Conservation (phyloP, 2,113 vertebrate species). For the Tetrao urogallus region DNA sequence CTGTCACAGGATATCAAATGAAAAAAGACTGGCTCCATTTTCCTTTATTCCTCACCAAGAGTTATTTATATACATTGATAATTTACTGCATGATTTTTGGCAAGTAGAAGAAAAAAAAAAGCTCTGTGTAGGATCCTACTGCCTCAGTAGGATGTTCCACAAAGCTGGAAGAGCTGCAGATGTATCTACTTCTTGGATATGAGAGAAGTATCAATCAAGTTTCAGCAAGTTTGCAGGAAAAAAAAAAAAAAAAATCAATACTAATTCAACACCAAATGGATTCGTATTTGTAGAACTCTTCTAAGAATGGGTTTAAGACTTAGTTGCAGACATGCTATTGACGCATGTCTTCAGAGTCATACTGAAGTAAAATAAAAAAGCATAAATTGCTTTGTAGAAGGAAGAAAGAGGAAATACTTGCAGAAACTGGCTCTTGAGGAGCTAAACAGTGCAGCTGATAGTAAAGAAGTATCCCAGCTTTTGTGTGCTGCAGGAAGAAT, state of each 20-base stretch:
- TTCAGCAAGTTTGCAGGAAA: neutral
- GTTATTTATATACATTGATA: neutral
- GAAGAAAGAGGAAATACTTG: neutral
- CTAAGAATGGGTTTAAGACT: conserved; percentile 13
- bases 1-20: neutral
- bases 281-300: conserved; percentile 27
- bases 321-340: neutral
- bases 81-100: neutral
- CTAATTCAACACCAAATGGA: conserved; percentile 32
- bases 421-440: neutral
- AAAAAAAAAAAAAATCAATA: neutral
- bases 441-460: neutral
- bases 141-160: neutral
- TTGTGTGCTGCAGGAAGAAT: neutral
- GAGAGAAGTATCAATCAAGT: neutral
- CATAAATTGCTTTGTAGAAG: neutral
- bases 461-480: neutral
- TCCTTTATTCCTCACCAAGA: fast-evolving
- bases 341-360: neutral
- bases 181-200: neutral
- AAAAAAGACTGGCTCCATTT: neutral
- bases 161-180: neutral
- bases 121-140: neutral
- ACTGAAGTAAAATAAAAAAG: conserved; percentile 2
- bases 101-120: neutral